Evolutionary conservation across 2,113 vertebrate species (phyloP), one percentile per base, ranked within the genome.

Genomic region (Asarcornis scutulata): DNA sequence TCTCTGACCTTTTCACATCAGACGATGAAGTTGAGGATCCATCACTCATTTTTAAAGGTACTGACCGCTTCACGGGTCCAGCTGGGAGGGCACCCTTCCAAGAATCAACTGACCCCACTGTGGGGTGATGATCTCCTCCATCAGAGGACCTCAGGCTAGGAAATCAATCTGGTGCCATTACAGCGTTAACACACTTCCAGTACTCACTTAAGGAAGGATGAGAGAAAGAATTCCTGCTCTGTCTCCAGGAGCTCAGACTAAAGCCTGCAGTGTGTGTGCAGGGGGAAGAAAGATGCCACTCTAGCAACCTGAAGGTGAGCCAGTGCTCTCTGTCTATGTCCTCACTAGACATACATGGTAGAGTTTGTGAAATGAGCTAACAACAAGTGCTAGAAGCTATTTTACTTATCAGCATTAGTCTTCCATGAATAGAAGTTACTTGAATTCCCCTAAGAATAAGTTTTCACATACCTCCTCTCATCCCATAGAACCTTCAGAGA

Each of bases 291-390:
- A 20, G 52, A 17, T 20, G 25, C 38, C 42, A 9, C 59, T 21
- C 63, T n/a, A 29, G 36, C 2, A 13, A 4, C 59, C 83, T 20
- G 46, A 50, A 3, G 8, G 11, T 3, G 15, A 8, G 13, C 44
- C 71, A 5, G 44, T 7, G 42, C 60, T 34, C 46, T 11, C 67
- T 27, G 34, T 5, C 75, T 25, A 1, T 2, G 44, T 7, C 42
- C 50, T 48, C 22, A 1, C 3, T 6, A n/a, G 11, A 12, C 16
- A 44, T 16, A 38, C 21, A 7, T 4, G 2, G 25, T 21, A 36
- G 18, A 9, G 2, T 3, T 22, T 6, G 31, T 17, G 50, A 71
- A 14, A 40, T 0, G 0, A 63, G 31, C 32, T 7, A 29, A 12
- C 13, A 27, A 27, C 26, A 58, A 7, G 12, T 52, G 10, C 36